Evolutionary conservation across 1,140 invertebrate species (phyloP).

Genomic region (Bursaphelenchus mucronatus): DNA sequence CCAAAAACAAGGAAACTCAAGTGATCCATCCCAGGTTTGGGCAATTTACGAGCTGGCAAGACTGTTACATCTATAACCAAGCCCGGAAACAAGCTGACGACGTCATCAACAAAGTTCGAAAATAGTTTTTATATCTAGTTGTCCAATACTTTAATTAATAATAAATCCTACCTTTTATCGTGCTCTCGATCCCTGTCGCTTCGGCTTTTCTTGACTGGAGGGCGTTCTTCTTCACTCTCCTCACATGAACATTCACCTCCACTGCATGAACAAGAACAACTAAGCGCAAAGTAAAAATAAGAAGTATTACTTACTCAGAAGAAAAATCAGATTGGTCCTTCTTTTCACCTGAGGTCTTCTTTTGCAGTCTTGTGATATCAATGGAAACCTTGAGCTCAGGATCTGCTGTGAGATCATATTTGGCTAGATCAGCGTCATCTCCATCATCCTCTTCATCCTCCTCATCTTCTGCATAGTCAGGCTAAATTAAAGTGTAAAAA

Average conservation of each 20-base stretch:
- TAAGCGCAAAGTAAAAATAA: slow-evolving; percentile 30
- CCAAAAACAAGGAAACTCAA: too few relatives aligned
- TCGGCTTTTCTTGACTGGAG: background rate
- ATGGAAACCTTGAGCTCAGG: slow-evolving; percentile 38
- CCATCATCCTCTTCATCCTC: slow-evolving; percentile 59
- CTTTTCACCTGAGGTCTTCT: slow-evolving; percentile 18
- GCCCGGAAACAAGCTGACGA: too few relatives aligned
- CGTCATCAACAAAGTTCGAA: too few relatives aligned
- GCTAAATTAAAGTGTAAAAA: slow-evolving; percentile 33
- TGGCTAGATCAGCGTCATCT: slow-evolving; percentile 51
- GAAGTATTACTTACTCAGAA: slow-evolving; percentile 39
- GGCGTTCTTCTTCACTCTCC: slow-evolving; percentile 41
- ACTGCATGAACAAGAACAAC: slow-evolving; percentile 56
- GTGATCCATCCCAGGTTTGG: too few relatives aligned
- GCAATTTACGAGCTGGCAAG: too few relatives aligned
- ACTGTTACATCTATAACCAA: too few relatives aligned
- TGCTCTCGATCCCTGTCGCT: slow-evolving; percentile 22
- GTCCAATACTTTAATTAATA: background rate
- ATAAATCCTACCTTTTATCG: slow-evolving; percentile 2
- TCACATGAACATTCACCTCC: slow-evolving; percentile 56
- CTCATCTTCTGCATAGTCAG: slow-evolving; percentile 65
- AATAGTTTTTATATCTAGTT: too few relatives aligned
- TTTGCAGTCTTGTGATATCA: slow-evolving; percentile 25
- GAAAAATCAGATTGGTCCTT: slow-evolving; percentile 30
- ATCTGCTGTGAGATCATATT: slow-evolving; percentile 55